phyloP scores from a whole-genome alignment of 2,113 vertebrate genomes.

The Phainopepla nitens region DNA sequence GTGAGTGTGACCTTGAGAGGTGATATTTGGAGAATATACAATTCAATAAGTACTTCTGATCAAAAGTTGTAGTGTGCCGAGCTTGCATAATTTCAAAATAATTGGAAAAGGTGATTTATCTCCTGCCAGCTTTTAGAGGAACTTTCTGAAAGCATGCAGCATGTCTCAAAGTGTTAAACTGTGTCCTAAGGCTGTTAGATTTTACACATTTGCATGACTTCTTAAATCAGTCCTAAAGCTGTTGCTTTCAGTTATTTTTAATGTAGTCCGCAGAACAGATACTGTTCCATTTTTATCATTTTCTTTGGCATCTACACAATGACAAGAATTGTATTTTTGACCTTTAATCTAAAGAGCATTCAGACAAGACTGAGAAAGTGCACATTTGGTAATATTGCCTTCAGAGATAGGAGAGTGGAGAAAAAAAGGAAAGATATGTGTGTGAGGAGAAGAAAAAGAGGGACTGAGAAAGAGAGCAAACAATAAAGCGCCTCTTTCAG shows the following conservation, averaged over 20 bases:
- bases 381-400: constrained; percentile 50
- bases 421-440: neutral
- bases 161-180: constrained; percentile 62
- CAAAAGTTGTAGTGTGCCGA: constrained; percentile 24
- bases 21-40: neutral
- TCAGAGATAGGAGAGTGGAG: neutral
- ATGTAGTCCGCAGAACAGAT: constrained; percentile 37
- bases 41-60: constrained; percentile 35
- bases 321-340: constrained; percentile 32
- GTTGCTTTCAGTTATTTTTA: constrained; percentile 51
- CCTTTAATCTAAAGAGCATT: constrained; percentile 45
- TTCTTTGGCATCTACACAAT: constrained; percentile 27
- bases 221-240: constrained; percentile 53
- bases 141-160: constrained; percentile 63
- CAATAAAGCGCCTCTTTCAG: constrained; percentile 4
- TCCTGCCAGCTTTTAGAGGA: constrained; percentile 60
- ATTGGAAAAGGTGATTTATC: constrained; percentile 65
- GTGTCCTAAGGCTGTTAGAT: constrained; percentile 64
- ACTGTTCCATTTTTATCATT: constrained; percentile 46
- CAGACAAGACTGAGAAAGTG: constrained; percentile 22
- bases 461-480: neutral
- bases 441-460: neutral
- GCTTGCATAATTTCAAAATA: constrained; percentile 61
- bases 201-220: constrained; percentile 67
- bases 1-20: neutral